Conservation (phyloP, 2,797 vertebrate genomes). For the Halcyon leucocephala region DNA sequence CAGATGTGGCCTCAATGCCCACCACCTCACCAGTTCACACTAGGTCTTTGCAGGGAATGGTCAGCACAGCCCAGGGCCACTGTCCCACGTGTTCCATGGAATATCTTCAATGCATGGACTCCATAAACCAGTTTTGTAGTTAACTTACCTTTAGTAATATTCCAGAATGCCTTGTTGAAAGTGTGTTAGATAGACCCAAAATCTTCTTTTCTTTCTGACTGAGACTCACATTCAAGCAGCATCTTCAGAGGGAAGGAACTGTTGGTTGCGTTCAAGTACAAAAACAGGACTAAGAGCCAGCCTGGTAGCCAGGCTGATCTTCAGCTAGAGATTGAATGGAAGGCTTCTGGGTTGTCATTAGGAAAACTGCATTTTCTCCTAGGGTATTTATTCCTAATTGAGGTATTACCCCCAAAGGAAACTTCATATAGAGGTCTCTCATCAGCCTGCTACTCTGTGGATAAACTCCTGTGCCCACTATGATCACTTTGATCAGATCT, state of each 20-base stretch:
- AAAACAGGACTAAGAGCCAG: background rate
- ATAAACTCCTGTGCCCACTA: background rate
- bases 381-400: background rate
- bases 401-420: background rate
- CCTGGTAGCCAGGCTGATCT: background rate
- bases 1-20: background rate
- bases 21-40: background rate
- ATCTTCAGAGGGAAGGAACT: background rate
- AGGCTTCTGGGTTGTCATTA: background rate
- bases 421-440: background rate
- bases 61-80: background rate
- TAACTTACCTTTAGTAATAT: background rate
- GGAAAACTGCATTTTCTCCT: background rate
- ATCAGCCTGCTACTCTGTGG: background rate
- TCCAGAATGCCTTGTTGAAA: background rate
- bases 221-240: background rate
- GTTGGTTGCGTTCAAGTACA: background rate
- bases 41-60: background rate
- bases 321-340: background rate
- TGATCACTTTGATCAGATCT: background rate
- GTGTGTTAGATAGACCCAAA: background rate
- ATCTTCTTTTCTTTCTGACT: background rate
- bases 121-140: background rate
- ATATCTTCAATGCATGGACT: background rate
- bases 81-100: background rate